Evolutionary conservation across 2,888 invertebrate species (phyloP), one percentile per base, ranked within the genome.

Genomic region (Clanis bilineata): DNA sequence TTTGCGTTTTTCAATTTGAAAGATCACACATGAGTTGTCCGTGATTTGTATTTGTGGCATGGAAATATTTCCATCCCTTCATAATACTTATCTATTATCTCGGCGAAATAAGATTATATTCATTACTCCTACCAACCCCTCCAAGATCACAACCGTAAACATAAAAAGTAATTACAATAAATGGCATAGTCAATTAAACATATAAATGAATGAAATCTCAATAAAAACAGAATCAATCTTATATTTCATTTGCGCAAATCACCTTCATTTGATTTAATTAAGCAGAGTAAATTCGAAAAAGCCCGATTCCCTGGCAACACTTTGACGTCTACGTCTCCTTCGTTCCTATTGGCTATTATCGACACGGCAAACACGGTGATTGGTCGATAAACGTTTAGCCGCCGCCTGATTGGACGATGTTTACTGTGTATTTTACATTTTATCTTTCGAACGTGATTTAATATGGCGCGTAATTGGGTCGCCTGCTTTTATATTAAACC

Each of bases 331-430:
- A 58, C 44, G 56, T 41, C 39, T 57, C 28, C 15, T 21, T 15
- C 43, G 18, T 41, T 44, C 61, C 59, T 41, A 57, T 57, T 57
- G 56, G 56, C 51, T 51, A 18, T 51, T 51, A 51, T 32, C 51
- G 32, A 43, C 43, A 28, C 43, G 25, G 56, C 39, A 56, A 57
- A 32, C 28, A 36, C 43, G 56, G n/a, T 18, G 67, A 80, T 75
- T 77, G 77, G 73, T 70, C 72, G 70, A 76, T 76, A 73, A 70
- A 70, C 68, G 65, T 72, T 73, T 69, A 73, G 74, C 72, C 70
- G 57, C 47, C 65, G 36, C 63, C 62, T 70, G 72, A 77, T 79
- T 80, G 73, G 76, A 62, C 64, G 51, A 32, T 32, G 28, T 51
- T 28, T n/a, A 23, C 45, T 51, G 32, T 51, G 32, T 51, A 51